A percentile compares a stretch with the other conserved stretches of the same genome.
Evolutionary conservation across 2,888 invertebrate genomes (phyloP).

Genomic region (Opisthograptis luteolata): DNA sequence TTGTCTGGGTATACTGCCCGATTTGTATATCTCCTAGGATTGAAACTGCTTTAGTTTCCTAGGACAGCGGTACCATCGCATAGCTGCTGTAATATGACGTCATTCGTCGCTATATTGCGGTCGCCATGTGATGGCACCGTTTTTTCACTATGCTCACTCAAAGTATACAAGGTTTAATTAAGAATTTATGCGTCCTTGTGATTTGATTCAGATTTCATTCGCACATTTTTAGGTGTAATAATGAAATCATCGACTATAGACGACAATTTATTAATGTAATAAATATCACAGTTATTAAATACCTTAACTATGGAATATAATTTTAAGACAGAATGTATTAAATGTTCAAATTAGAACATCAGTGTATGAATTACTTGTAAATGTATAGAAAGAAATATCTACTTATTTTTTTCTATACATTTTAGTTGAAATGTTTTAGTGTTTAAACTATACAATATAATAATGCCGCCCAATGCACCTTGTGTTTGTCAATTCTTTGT

Average conservation of each 20-base stretch:
- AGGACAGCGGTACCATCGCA: too few relatives aligned
- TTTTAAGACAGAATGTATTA: neutral
- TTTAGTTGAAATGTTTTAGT: conserved; percentile 24
- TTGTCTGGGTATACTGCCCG: too few relatives aligned
- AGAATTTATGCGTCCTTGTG: neutral
- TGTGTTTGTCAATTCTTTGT: conserved; percentile 57
- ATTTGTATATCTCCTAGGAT: too few relatives aligned
- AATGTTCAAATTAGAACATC: neutral
- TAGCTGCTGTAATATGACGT: too few relatives aligned
- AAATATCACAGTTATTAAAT: neutral
- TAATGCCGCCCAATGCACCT: conserved; percentile 42
- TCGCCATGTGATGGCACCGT: too few relatives aligned
- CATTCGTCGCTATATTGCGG: too few relatives aligned
- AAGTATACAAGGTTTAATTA: conserved; percentile 18
- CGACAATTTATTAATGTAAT: neutral
- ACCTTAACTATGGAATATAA: neutral
- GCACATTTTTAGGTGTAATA: neutral
- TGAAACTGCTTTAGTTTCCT: too few relatives aligned
- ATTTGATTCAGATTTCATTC: neutral
- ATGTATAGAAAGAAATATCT: neutral
- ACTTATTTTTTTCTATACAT: too few relatives aligned
- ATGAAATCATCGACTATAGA: neutral
- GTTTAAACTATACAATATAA: conserved; percentile 21
- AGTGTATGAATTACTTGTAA: neutral
- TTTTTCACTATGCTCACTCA: conserved; percentile 21